Percentiles rank a stretch among this genome's conserved stretches.
phyloP scores from a whole-genome alignment of 1,140 invertebrate species.

The Brachionus rotundiformis region DNA sequence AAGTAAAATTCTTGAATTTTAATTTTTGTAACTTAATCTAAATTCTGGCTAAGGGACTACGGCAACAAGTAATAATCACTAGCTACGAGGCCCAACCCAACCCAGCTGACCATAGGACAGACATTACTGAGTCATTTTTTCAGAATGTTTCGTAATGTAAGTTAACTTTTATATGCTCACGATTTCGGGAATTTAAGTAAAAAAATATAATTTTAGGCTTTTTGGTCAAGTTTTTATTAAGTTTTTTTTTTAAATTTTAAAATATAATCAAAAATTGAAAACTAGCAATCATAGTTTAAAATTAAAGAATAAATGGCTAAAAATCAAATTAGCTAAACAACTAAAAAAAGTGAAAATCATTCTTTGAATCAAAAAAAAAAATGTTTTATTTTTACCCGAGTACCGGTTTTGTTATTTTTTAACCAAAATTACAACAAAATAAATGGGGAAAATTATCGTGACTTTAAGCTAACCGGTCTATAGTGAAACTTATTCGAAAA shows the following conservation, averaged over 20 bases:
- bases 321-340: not conserved
- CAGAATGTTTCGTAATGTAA: constrained; percentile 40
- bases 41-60: constrained; percentile 65
- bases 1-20: constrained; percentile 51
- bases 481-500: not conserved
- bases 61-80: constrained; percentile 84
- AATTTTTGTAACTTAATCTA: not conserved
- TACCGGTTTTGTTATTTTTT: not conserved
- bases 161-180: not conserved
- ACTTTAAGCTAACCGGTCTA: constrained; percentile 2
- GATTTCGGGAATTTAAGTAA: not conserved
- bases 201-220: not conserved
- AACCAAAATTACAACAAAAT: not conserved
- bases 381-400: not conserved
- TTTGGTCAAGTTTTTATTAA: not conserved
- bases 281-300: not conserved
- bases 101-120: constrained; percentile 78
- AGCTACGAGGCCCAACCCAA: constrained; percentile 83
- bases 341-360: not conserved
- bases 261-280: not conserved
- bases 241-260: not conserved
- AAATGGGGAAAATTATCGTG: not conserved
- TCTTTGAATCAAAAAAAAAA: not conserved
- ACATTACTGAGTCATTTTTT: constrained; percentile 59
- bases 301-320: not conserved